These are phyloP conservation scores for Micrasema minimum DNA, from an alignment of 1,140 invertebrate species.

Conservation along the genomic window DNA sequence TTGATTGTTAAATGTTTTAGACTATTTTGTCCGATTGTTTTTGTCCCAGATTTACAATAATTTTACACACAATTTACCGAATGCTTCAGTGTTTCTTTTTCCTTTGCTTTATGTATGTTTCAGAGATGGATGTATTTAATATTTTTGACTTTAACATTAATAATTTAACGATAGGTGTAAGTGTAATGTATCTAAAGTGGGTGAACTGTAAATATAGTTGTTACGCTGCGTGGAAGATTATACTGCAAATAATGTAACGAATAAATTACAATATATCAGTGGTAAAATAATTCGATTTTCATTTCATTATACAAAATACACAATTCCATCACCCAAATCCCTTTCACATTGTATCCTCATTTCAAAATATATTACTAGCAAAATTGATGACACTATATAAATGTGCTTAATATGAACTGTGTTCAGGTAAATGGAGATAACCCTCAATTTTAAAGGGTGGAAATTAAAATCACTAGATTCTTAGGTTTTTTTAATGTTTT, in stretches of 20 bases:
- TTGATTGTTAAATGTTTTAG: too few relatives aligned
- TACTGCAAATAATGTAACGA: constrained; percentile 54
- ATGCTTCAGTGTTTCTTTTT: constrained; percentile 23
- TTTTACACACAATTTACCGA: neutral
- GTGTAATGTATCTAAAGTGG: constrained; percentile 48
- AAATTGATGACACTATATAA: too few relatives aligned
- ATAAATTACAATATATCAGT: constrained; percentile 54
- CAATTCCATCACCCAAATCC: neutral
- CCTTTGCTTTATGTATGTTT: constrained; percentile 28
- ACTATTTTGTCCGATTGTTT: too few relatives aligned
- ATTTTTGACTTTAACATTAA: constrained; percentile 49
- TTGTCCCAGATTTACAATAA: too few relatives aligned
- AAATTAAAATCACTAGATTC: too few relatives aligned
- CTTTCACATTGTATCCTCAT: too few relatives aligned
- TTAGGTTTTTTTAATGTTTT: too few relatives aligned
- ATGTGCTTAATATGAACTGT: too few relatives aligned
- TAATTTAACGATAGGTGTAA: constrained; percentile 49
- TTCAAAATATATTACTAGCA: too few relatives aligned
- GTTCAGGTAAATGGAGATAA: too few relatives aligned
- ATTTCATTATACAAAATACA: constrained; percentile 28
- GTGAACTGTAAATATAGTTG: constrained; percentile 52
- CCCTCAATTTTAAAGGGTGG: too few relatives aligned
- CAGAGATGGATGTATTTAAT: constrained; percentile 50
- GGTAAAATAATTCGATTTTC: constrained; percentile 44
- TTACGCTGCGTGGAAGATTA: constrained; percentile 47